A percentile compares a stretch with the other conserved stretches of the same genome.
Evolutionary conservation across 2,797 vertebrate genomes (phyloP).

Genomic region (Microctenopoma stevenorrisi): DNA sequence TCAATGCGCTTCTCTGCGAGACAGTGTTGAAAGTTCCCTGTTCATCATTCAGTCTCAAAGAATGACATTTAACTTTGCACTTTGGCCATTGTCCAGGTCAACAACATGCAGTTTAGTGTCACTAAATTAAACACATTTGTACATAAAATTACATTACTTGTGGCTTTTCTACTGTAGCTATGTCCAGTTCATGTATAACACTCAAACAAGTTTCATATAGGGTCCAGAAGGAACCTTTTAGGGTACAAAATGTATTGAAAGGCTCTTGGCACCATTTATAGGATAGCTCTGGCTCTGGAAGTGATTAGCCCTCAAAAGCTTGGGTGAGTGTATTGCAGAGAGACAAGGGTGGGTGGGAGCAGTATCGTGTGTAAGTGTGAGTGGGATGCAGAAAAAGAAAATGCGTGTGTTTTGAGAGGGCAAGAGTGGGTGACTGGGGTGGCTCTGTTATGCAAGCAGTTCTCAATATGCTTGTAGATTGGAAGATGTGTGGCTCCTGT

Average conservation of each 20-base stretch:
- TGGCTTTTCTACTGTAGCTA: background rate
- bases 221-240: slow-evolving; percentile 50
- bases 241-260: slow-evolving; percentile 61
- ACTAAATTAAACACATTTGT: slow-evolving; percentile 45
- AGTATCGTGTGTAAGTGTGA: slow-evolving; percentile 43
- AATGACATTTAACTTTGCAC: slow-evolving; percentile 35
- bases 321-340: slow-evolving; percentile 69
- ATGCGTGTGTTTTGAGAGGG: slow-evolving; percentile 51
- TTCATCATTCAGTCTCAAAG: background rate
- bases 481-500: slow-evolving; percentile 80
- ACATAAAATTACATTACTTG: slow-evolving; percentile 26
- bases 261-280: slow-evolving; percentile 67
- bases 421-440: slow-evolving; percentile 54
- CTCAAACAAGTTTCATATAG: slow-evolving; percentile 45
- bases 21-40: background rate
- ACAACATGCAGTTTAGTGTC: slow-evolving; percentile 13
- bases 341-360: slow-evolving; percentile 58
- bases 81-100: slow-evolving; percentile 24
- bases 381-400: slow-evolving; percentile 51
- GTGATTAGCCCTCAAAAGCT: slow-evolving; percentile 76
- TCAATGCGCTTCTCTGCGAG: background rate
- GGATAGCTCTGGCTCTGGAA: slow-evolving; percentile 77
- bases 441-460: slow-evolving; percentile 74
- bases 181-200: slow-evolving; percentile 8
- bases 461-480: slow-evolving; percentile 74